A percentile compares a stretch with the other conserved stretches of the same genome.
phyloP scores from a whole-genome alignment of 2,888 invertebrate genomes.

The Tanaodytes sp. region DNA sequence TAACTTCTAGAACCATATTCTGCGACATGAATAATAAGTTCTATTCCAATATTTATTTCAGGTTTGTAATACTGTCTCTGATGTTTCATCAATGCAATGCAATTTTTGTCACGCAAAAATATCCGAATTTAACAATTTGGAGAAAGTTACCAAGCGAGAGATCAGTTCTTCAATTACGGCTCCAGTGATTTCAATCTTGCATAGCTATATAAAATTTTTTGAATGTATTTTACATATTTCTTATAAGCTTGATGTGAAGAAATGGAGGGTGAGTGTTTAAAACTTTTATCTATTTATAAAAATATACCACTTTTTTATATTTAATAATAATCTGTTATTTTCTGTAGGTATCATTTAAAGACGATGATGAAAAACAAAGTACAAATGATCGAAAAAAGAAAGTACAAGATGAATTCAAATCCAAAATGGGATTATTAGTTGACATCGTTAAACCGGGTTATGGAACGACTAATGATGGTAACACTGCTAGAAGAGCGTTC shows the following conservation, averaged over 20 bases:
- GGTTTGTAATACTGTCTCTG: neutral
- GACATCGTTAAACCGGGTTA: neutral
- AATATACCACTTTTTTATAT: neutral
- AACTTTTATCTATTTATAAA: neutral
- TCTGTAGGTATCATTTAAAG: neutral
- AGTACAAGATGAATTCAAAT: neutral
- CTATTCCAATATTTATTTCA: neutral
- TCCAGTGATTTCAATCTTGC: neutral
- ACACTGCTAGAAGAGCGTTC: neutral
- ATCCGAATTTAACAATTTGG: neutral
- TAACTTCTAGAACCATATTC: no score
- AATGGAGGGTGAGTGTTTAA: neutral
- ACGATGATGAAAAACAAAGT: neutral
- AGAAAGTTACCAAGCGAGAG: neutral
- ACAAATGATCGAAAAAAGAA: neutral
- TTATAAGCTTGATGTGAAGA: neutral
- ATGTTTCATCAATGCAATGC: neutral
- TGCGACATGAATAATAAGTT: no score
- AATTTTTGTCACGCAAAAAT: neutral
- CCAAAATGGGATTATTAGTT: neutral
- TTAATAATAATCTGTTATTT: neutral
- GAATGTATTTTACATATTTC: conserved; percentile 3
- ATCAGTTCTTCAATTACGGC: neutral
- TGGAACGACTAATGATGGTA: conserved; percentile 2
- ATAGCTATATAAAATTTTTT: neutral